Evolutionary conservation across 2,888 invertebrate species (phyloP).

Genomic region (Orchestes rusci): DNA sequence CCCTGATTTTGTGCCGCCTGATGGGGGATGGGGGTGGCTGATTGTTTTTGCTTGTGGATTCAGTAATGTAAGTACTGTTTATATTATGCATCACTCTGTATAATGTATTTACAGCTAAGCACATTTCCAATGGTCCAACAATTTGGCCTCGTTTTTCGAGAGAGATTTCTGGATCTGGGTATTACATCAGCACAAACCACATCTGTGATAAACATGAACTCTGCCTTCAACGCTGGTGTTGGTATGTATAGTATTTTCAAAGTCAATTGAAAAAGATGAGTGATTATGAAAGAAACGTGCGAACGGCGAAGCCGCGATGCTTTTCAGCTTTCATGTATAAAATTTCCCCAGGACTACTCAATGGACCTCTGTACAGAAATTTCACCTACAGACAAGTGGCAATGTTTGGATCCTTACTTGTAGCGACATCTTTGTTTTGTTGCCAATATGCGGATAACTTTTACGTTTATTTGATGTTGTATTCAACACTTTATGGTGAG

Average conservation of each 20-base stretch:
- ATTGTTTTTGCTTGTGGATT: conserved; percentile 63
- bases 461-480: conserved; percentile 54
- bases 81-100: conserved; percentile 1
- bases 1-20: conserved; percentile 59
- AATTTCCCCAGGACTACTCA: conserved; percentile 59
- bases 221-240: conserved; percentile 62
- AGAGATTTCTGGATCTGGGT: conserved; percentile 53
- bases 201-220: conserved; percentile 64
- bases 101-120: conserved; percentile 50
- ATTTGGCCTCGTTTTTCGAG: conserved; percentile 64
- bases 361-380: conserved; percentile 62
- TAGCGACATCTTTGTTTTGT: conserved; percentile 53
- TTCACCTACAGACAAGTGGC: conserved; percentile 64
- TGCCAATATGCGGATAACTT: conserved; percentile 59
- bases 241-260: conserved; percentile 45
- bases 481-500: conserved; percentile 64
- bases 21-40: conserved; percentile 75
- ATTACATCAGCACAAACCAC: conserved; percentile 61
- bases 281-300: no score
- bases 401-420: conserved; percentile 53
- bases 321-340: no score
- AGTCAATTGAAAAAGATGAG: no score
- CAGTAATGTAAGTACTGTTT: conserved; percentile 56
- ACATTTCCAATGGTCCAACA: conserved; percentile 62
- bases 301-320: no score